phyloP scores from a whole-genome alignment of 2,888 invertebrate genomes.

The Acheta domesticus region DNA sequence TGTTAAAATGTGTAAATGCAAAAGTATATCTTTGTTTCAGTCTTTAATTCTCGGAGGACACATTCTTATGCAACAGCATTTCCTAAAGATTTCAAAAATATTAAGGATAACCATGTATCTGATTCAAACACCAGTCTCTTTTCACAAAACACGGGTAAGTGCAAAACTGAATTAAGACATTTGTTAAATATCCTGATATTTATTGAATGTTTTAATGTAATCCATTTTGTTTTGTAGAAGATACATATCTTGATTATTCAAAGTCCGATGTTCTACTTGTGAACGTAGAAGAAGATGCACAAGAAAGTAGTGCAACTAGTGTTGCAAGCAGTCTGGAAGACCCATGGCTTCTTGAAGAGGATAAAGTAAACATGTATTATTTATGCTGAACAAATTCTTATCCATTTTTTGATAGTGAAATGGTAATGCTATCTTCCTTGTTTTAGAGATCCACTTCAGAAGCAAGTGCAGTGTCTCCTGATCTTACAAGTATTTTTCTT shows the following conservation, averaged over 20 bases:
- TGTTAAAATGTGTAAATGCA: background rate
- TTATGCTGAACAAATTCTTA: background rate
- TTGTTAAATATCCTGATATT: background rate
- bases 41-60: conserved; percentile 59
- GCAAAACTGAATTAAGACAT: background rate
- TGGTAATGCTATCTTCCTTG: background rate
- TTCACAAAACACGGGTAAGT: conserved; percentile 44
- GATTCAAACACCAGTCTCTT: conserved; percentile 45
- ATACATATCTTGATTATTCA: conserved; percentile 34
- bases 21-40: conserved; percentile 43
- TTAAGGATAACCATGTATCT: conserved; percentile 42
- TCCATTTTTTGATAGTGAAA: background rate
- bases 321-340: conserved; percentile 31
- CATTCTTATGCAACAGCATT: conserved; percentile 59
- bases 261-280: conserved; percentile 32
- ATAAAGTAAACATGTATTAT: conserved; percentile 12
- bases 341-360: conserved; percentile 30
- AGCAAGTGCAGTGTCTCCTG: conserved; percentile 45
- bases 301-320: conserved; percentile 25
- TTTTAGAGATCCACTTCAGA: conserved; percentile 21
- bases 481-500: conserved; percentile 45
- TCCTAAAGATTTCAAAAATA: conserved; percentile 44
- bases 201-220: background rate
- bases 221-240: conserved; percentile 28
- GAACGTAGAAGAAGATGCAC: conserved; percentile 25